A percentile compares a stretch with the other conserved stretches of the same genome.
Conservation (phyloP, 2,888 invertebrate species). For the Nowickia ferox region DNA sequence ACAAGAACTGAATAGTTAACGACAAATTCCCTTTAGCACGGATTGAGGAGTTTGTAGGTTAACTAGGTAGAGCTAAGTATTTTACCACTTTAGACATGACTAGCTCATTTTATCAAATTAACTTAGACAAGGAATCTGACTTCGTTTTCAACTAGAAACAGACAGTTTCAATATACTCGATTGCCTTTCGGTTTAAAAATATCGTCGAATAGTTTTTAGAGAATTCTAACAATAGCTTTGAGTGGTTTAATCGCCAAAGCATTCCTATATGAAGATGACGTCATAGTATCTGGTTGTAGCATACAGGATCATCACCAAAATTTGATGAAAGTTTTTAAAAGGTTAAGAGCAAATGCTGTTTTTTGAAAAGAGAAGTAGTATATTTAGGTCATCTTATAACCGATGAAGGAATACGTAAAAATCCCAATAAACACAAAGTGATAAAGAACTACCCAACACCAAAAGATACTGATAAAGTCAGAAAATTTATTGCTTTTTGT, state of each 20-base stretch:
- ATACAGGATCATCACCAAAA: not conserved
- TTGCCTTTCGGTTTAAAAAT: slow-evolving; percentile 1
- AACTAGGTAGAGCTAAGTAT: not conserved
- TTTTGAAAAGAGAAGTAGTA: not conserved
- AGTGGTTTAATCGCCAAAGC: not conserved
- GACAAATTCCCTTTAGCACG: not conserved
- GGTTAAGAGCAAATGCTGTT: not conserved
- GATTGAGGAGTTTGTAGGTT: not conserved
- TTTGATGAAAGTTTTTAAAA: not conserved
- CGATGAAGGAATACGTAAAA: not conserved
- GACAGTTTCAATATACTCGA: not conserved
- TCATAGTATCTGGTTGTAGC: not conserved
- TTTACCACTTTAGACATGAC: not conserved
- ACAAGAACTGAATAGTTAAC: not conserved
- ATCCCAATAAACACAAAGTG: not conserved
- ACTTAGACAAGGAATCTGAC: not conserved
- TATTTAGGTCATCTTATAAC: slow-evolving; percentile 4
- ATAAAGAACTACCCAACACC: too few relatives aligned
- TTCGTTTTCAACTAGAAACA: not conserved
- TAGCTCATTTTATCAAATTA: not conserved
- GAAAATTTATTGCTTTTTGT: not conserved
- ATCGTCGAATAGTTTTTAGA: slow-evolving; percentile 5
- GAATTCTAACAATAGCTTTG: slow-evolving; percentile 2
- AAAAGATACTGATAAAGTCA: not conserved
- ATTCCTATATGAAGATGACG: not conserved